phyloP scores from a whole-genome alignment of 2,113 vertebrate species.

The Elephas maximus region DNA sequence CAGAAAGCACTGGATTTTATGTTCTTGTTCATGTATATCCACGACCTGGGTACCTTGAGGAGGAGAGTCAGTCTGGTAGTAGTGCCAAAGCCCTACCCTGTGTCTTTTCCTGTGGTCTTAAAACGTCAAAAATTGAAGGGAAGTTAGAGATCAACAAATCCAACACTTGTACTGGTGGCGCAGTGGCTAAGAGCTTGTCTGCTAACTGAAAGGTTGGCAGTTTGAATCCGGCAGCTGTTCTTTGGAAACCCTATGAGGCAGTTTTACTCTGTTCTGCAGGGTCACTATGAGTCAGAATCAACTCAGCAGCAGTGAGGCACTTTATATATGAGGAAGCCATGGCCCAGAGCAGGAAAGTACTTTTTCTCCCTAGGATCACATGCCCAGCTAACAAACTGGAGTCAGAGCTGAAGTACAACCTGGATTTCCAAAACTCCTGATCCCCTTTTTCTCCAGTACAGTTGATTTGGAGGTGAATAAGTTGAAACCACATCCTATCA shows the following conservation, averaged over 20 bases:
- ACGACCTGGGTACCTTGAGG: background rate
- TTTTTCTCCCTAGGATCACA: background rate
- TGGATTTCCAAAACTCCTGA: background rate
- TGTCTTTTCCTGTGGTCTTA: conserved; percentile 15
- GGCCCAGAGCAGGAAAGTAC: background rate
- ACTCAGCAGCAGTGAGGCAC: too few species aligned
- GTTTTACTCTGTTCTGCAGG: too few species aligned
- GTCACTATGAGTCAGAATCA: too few species aligned
- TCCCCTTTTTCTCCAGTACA: background rate
- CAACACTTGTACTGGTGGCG: background rate
- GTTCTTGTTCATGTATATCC: background rate
- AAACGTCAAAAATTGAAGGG: background rate
- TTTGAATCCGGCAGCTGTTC: too few species aligned
- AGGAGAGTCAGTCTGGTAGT: background rate
- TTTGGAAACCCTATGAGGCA: too few species aligned
- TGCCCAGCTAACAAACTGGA: background rate
- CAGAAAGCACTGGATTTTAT: background rate
- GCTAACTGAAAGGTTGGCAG: too few species aligned
- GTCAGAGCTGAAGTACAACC: background rate
- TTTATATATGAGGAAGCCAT: background rate
- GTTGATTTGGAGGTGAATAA: background rate
- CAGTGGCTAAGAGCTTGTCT: too few species aligned
- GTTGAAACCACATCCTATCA: background rate
- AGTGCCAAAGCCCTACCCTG: background rate
- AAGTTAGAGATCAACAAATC: background rate